Percentiles rank a stretch among this genome's conserved stretches.
These are phyloP conservation scores for Scomberomorus guttatus DNA, from an alignment of 2,797 vertebrate genomes.

Conservation along the genomic window DNA sequence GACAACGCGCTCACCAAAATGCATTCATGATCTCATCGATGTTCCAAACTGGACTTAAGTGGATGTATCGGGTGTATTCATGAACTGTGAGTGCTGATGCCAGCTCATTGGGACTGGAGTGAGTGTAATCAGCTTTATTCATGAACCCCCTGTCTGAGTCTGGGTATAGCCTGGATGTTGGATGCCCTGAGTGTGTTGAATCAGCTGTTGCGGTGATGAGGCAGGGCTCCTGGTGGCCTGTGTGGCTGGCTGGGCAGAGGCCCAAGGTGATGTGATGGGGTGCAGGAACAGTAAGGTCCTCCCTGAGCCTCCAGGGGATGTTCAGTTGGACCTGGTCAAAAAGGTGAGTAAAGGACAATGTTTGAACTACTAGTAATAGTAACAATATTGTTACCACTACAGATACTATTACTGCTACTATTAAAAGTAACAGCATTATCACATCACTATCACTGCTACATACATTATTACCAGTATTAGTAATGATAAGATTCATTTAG, in stretches of 20 bases:
- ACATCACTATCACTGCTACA: background rate
- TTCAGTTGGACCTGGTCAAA: slow-evolving; percentile 96
- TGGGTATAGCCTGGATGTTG: slow-evolving; percentile 66
- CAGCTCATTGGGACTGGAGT: slow-evolving; percentile 47
- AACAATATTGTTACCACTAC: no score
- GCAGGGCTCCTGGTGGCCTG: slow-evolving; percentile 85
- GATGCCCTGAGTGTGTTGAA: slow-evolving; percentile 59
- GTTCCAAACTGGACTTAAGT: slow-evolving; percentile 31
- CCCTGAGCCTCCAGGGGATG: slow-evolving; percentile 96
- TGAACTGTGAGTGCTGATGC: slow-evolving; percentile 59
- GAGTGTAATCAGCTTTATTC: slow-evolving; percentile 52
- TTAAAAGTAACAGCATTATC: background rate
- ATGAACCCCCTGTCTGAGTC: slow-evolving; percentile 49
- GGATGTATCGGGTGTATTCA: slow-evolving; percentile 34
- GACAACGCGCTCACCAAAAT: background rate
- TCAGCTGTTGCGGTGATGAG: slow-evolving; percentile 80
- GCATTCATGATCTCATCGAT: slow-evolving; percentile 45
- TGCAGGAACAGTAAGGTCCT: slow-evolving; percentile 99
- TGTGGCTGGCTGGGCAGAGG: slow-evolving; percentile 83
- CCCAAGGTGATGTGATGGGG: slow-evolving; percentile 95
- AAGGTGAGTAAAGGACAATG: slow-evolving; percentile 84
- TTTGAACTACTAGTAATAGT: no score
- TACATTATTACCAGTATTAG: background rate
- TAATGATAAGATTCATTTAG: background rate
- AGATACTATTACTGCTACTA: background rate